Conservation (phyloP, 2,888 invertebrate species). For the Anoncus sp. region DNA sequence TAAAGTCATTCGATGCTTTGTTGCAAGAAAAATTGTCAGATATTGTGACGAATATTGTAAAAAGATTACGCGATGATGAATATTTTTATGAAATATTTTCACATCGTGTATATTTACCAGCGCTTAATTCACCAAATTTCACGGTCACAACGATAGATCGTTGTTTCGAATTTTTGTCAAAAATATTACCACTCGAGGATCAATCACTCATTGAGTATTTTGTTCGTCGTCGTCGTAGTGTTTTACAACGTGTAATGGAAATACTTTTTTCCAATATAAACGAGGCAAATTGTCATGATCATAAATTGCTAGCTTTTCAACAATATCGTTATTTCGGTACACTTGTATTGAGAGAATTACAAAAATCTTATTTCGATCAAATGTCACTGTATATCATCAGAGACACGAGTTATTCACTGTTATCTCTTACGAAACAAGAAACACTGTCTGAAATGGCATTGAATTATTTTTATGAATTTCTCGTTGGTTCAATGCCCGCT, state of each 20-base stretch:
- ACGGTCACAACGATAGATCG: slow-evolving; percentile 81
- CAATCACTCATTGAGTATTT: slow-evolving; percentile 78
- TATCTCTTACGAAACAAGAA: slow-evolving; percentile 83
- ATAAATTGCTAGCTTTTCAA: slow-evolving; percentile 85
- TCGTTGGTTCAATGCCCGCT: slow-evolving; percentile 83
- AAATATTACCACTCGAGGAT: slow-evolving; percentile 80
- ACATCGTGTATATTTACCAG: slow-evolving; percentile 78
- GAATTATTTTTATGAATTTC: slow-evolving; percentile 83
- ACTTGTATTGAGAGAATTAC: slow-evolving; percentile 81
- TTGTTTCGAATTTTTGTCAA: slow-evolving; percentile 84
- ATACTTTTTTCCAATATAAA: slow-evolving; percentile 84
- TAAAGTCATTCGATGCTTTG: slow-evolving; percentile 72
- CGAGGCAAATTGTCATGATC: slow-evolving; percentile 83
- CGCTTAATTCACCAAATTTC: slow-evolving; percentile 82
- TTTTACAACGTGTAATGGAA: slow-evolving; percentile 85
- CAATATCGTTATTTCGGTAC: slow-evolving; percentile 85
- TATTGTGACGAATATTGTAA: slow-evolving; percentile 75
- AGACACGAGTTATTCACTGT: slow-evolving; percentile 85
- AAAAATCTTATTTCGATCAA: slow-evolving; percentile 77
- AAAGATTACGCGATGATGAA: slow-evolving; percentile 80
- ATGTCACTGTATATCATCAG: slow-evolving; percentile 85
- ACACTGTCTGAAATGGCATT: slow-evolving; percentile 73
- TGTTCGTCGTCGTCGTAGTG: slow-evolving; percentile 81
- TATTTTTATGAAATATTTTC: slow-evolving; percentile 82
- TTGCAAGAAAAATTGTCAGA: slow-evolving; percentile 78